Evolutionary conservation across 2,113 vertebrate species (phyloP).

Genomic region (Neogobius melanostomus): DNA sequence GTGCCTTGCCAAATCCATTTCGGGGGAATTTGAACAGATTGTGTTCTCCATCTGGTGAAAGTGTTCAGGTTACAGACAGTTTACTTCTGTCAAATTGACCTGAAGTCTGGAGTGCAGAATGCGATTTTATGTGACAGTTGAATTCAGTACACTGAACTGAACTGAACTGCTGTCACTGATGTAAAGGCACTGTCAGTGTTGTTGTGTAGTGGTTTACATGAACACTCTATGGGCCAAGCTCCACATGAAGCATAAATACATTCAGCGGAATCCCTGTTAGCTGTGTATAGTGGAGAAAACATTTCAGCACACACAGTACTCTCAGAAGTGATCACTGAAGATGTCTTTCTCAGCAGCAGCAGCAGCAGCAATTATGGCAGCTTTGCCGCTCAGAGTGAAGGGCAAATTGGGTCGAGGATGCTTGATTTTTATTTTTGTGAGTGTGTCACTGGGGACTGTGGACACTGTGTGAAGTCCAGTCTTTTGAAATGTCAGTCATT

Average conservation of each 20-base stretch:
- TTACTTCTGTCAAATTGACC: constrained; percentile 57
- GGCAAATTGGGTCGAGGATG: not conserved
- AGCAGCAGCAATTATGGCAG: not conserved
- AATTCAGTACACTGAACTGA: constrained; percentile 1
- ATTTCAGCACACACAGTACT: constrained; percentile 11
- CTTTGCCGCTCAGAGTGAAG: not conserved
- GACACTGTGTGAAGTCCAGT: not conserved
- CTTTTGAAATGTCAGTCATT: not conserved
- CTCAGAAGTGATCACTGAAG: not conserved
- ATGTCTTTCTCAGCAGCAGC: constrained; percentile 11
- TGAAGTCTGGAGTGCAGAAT: constrained; percentile 51
- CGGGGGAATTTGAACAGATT: constrained; percentile 61
- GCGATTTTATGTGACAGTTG: constrained; percentile 46
- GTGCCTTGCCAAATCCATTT: constrained; percentile 70
- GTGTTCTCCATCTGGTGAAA: constrained; percentile 71
- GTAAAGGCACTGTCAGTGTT: not conserved
- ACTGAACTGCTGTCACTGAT: not conserved
- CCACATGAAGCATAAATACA: not conserved
- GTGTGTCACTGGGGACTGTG: not conserved
- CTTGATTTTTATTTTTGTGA: not conserved
- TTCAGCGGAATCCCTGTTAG: constrained; percentile 11
- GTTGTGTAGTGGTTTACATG: constrained; percentile 19
- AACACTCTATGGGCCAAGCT: constrained; percentile 33
- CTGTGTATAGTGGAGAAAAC: constrained; percentile 40
- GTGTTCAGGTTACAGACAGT: constrained; percentile 70